A percentile compares a stretch with the other conserved stretches of the same genome.
Conservation (phyloP, 2,113 vertebrate genomes). For the Picathartes gymnocephalus region DNA sequence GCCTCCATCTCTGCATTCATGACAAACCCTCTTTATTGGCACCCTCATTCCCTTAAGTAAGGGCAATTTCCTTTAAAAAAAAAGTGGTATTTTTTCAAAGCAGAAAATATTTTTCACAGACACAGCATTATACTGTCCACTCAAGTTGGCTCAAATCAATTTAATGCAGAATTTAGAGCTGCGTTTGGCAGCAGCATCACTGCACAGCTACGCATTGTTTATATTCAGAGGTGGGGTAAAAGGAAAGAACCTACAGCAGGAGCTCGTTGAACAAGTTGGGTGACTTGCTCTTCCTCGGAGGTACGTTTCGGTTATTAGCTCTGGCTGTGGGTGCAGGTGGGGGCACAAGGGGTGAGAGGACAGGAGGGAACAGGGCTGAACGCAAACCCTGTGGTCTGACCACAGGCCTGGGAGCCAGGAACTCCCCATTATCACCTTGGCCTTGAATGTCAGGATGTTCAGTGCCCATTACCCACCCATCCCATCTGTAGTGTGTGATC, state of each 20-base stretch:
- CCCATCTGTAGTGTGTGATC: rapidly evolving
- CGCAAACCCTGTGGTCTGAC: background rate
- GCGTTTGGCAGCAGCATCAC: background rate
- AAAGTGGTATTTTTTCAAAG: rapidly evolving
- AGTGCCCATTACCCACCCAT: background rate
- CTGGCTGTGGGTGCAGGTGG: background rate
- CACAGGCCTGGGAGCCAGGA: conserved; percentile 29
- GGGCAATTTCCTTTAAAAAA: background rate
- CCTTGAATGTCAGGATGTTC: background rate
- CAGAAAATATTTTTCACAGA: background rate
- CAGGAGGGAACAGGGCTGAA: background rate
- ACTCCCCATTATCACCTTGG: background rate
- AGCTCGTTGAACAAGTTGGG: background rate
- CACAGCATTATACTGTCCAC: background rate
- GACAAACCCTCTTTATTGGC: background rate
- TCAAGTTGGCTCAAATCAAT: background rate
- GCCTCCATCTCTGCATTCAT: background rate
- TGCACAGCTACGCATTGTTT: background rate
- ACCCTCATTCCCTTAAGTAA: background rate
- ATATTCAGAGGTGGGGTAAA: background rate
- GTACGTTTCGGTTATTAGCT: background rate
- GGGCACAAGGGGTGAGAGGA: background rate
- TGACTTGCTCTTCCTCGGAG: conserved; percentile 1
- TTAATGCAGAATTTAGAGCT: background rate
- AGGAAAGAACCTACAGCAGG: background rate